Evolutionary conservation across 2,113 vertebrate species (phyloP).

Genomic region (Actenoides hombroni): DNA sequence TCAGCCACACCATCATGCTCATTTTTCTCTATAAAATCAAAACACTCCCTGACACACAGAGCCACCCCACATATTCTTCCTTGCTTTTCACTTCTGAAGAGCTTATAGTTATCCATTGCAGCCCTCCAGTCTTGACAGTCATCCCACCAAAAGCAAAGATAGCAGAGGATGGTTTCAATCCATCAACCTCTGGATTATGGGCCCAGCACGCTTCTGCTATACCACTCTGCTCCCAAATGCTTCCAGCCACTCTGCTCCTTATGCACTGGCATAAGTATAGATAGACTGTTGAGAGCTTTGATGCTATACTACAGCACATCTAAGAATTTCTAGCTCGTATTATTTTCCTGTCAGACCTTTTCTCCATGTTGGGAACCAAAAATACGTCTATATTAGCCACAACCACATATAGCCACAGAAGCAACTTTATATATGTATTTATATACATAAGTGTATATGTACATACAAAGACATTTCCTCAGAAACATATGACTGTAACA

Average conservation of each 20-base stretch:
- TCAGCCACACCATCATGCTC: neutral
- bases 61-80: neutral
- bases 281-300: neutral
- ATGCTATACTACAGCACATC: neutral
- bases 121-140: neutral
- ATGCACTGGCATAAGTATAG: no score
- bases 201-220: no score
- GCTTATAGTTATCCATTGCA: neutral
- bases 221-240: no score
- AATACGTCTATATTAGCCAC: neutral
- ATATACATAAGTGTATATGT: neutral
- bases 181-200: no score
- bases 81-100: neutral
- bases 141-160: neutral
- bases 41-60: neutral
- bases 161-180: no score
- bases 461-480: neutral
- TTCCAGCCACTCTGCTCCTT: no score
- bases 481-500: neutral
- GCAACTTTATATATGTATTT: neutral
- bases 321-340: neutral
- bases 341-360: neutral
- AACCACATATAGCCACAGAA: neutral
- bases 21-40: neutral
- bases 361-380: neutral